These are phyloP conservation scores for Vulpes vulpes DNA, from an alignment of 2,113 vertebrate species.

Conservation along the genomic window DNA sequence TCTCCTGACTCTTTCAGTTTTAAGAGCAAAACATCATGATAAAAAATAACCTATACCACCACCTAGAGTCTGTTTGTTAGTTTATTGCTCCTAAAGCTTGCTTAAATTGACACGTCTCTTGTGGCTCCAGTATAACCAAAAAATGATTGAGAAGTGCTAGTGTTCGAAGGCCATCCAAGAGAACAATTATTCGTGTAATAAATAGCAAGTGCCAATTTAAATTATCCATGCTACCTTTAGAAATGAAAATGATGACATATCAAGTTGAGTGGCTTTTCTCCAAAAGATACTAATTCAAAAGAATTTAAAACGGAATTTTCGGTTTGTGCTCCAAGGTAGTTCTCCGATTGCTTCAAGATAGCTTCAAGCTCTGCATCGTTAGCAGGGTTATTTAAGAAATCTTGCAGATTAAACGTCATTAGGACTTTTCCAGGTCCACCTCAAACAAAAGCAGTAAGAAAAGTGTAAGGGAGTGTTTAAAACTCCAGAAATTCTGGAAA, in stretches of 20 bases:
- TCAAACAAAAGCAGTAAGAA: slow-evolving; percentile 32
- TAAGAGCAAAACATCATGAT: slow-evolving; percentile 77
- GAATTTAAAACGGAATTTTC: slow-evolving; percentile 48
- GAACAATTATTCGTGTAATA: slow-evolving; percentile 68
- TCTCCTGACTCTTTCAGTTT: slow-evolving; percentile 49
- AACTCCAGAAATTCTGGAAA: not conserved
- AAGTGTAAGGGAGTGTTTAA: not conserved
- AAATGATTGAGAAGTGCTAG: slow-evolving; percentile 62
- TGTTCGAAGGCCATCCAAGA: slow-evolving; percentile 62
- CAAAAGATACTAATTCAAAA: slow-evolving; percentile 63
- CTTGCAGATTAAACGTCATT: not conserved
- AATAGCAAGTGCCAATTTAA: slow-evolving; percentile 64
- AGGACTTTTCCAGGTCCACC: not conserved
- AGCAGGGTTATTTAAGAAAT: not conserved
- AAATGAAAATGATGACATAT: slow-evolving; percentile 65
- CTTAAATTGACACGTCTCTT: slow-evolving; percentile 58
- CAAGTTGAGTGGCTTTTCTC: slow-evolving; percentile 56
- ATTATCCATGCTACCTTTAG: slow-evolving; percentile 45
- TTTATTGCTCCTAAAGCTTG: slow-evolving; percentile 75
- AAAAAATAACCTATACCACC: slow-evolving; percentile 83
- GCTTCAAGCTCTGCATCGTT: not conserved
- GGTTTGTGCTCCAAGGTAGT: not conserved
- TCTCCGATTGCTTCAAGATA: not conserved
- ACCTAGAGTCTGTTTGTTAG: slow-evolving; percentile 83
- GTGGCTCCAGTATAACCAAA: slow-evolving; percentile 43